Evolutionary conservation across 1,140 invertebrate genomes (phyloP).

Genomic region (Drosophila setifemur): DNA sequence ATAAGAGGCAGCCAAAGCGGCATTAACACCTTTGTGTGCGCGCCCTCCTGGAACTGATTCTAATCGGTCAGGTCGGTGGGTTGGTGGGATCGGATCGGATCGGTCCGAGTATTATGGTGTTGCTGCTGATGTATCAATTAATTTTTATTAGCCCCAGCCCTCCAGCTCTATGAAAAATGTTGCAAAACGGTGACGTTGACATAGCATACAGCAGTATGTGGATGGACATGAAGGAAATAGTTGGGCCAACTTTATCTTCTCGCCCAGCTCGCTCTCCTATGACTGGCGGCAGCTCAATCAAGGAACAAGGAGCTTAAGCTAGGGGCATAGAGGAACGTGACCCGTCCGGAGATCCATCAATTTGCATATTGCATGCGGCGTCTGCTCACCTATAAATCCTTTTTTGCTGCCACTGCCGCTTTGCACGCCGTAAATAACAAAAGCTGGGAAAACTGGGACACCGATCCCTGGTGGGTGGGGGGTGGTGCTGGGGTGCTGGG

Average conservation of each 20-base stretch:
- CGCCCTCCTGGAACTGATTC: conserved; percentile 78
- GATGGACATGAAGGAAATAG: neutral
- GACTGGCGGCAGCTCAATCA: conserved; percentile 54
- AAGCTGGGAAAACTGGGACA: conserved; percentile 14
- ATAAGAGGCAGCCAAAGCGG: conserved; percentile 38
- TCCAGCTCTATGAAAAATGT: conserved; percentile 72
- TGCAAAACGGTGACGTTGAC: conserved; percentile 22
- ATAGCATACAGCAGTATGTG: neutral
- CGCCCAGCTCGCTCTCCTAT: too few relatives aligned
- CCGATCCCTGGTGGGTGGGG: too few relatives aligned
- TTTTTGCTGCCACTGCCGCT: conserved; percentile 55
- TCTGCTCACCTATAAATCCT: conserved; percentile 72
- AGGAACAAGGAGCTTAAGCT: conserved; percentile 67
- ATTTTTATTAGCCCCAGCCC: conserved; percentile 70
- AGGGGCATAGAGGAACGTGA: conserved; percentile 66
- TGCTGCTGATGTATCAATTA: conserved; percentile 79
- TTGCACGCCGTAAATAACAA: conserved; percentile 77
- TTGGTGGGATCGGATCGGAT: too few relatives aligned
- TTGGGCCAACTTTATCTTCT: too few relatives aligned
- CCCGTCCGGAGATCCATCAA: conserved; percentile 74
- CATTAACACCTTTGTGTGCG: conserved; percentile 73
- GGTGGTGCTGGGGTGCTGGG: too few relatives aligned
- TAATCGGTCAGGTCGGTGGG: conserved; percentile 44
- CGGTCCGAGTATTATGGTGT: conserved; percentile 49
- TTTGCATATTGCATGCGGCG: conserved; percentile 72